phyloP scores from a whole-genome alignment of 2,113 vertebrate genomes.

The Thinocorus orbignyianus region DNA sequence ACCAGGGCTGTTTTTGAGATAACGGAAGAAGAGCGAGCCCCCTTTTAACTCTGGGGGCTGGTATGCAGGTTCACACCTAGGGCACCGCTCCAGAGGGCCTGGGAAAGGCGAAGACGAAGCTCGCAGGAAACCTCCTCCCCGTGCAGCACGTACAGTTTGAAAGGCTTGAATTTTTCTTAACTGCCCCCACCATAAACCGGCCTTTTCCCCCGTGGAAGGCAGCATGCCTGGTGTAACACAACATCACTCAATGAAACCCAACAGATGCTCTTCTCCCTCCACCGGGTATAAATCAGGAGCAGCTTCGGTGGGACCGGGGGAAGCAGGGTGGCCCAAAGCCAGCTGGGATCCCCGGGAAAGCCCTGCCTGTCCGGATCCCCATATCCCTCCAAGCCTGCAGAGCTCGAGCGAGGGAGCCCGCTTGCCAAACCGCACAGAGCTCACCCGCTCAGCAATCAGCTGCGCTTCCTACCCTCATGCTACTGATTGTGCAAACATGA shows the following conservation, averaged over 20 bases:
- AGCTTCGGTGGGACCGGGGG: not conserved
- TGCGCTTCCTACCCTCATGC: constrained; percentile 52
- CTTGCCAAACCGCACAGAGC: constrained; percentile 52
- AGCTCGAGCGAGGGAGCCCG: not conserved
- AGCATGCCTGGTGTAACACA: rapidly evolving
- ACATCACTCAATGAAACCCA: not conserved
- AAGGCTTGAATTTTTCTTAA: not conserved
- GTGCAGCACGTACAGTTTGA: not conserved
- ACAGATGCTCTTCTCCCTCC: not conserved
- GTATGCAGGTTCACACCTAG: constrained; percentile 38
- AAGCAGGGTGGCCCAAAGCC: not conserved
- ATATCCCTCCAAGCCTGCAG: not conserved
- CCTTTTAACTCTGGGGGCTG: not conserved
- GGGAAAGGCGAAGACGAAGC: not conserved
- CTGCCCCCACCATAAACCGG: rapidly evolving
- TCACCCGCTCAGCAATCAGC: constrained; percentile 58
- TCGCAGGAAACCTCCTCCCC: not conserved
- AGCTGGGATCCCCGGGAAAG: constrained; percentile 16
- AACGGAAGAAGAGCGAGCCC: not conserved
- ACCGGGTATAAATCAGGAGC: not conserved
- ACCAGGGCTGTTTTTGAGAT: not conserved
- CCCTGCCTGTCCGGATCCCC: not conserved
- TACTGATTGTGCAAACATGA: constrained; percentile 71
- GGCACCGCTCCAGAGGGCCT: not conserved
- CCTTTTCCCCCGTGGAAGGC: not conserved